Conservation (phyloP, 2,797 vertebrate genomes). For the Mastacembelus armatus region DNA sequence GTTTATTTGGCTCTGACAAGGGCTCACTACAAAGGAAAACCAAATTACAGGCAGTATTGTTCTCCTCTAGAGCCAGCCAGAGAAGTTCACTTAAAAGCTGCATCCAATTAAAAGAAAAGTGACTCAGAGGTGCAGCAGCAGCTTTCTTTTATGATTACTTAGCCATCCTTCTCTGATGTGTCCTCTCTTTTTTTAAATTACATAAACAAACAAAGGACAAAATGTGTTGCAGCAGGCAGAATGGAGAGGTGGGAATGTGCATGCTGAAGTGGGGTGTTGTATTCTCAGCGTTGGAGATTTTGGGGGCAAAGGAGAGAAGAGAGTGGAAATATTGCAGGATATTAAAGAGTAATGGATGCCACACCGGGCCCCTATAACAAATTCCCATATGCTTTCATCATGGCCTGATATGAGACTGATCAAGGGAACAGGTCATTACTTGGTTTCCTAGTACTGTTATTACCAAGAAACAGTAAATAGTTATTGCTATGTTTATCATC, state of each 20-base stretch:
- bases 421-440: constrained; percentile 81
- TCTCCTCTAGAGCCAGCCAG: constrained; percentile 48
- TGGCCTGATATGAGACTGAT: constrained; percentile 76
- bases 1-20: constrained; percentile 75
- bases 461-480: constrained; percentile 72
- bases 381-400: constrained; percentile 82
- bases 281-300: constrained; percentile 59
- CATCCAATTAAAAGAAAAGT: constrained; percentile 76
- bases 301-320: constrained; percentile 56
- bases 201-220: constrained; percentile 69
- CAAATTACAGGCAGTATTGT: constrained; percentile 69
- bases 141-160: constrained; percentile 70
- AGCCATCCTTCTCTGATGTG: constrained; percentile 58
- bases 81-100: constrained; percentile 71
- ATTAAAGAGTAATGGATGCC: constrained; percentile 80
- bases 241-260: constrained; percentile 48
- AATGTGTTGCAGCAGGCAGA: constrained; percentile 58
- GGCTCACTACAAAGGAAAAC: constrained; percentile 78
- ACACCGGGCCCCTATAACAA: constrained; percentile 69
- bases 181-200: constrained; percentile 59
- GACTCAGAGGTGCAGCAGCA: constrained; percentile 61
- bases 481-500: constrained; percentile 78
- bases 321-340: constrained; percentile 70
- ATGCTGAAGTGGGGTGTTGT: constrained; percentile 56
- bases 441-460: constrained; percentile 74